Percentiles rank a stretch among this genome's conserved stretches.
These are phyloP conservation scores for Sula dactylatra DNA, from an alignment of 2,113 vertebrate species.

Conservation along the genomic window DNA sequence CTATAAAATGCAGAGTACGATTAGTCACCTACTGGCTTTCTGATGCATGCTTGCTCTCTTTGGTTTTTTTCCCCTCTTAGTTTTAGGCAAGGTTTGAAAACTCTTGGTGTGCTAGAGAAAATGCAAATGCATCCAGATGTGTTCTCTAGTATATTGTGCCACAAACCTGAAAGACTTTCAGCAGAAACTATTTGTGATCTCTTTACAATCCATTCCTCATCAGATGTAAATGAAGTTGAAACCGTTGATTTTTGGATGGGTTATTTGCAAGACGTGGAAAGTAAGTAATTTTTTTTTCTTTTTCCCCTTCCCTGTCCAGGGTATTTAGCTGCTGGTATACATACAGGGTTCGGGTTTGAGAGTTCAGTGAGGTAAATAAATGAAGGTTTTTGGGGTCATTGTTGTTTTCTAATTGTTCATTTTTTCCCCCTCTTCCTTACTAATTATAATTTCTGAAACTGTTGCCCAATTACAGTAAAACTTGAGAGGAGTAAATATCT, in stretches of 20 bases:
- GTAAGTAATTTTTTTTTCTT: slow-evolving; percentile 68
- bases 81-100: slow-evolving; percentile 88
- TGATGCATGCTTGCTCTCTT: neutral
- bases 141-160: slow-evolving; percentile 82
- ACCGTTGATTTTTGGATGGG: slow-evolving; percentile 81
- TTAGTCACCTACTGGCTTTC: neutral
- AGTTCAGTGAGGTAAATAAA: neutral
- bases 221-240: slow-evolving; percentile 47
- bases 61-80: slow-evolving; percentile 48
- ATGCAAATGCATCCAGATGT: slow-evolving; percentile 81
- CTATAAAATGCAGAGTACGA: neutral
- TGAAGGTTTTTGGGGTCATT: neutral
- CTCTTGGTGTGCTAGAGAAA: slow-evolving; percentile 87
- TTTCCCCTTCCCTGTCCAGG: neutral
- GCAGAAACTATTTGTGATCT: slow-evolving; percentile 76
- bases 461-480: neutral
- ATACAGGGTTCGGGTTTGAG: neutral
- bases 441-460: neutral
- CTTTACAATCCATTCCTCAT: slow-evolving; percentile 75
- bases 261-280: slow-evolving; percentile 85
- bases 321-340: neutral
- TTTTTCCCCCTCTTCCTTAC: neutral
- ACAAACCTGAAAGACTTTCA: slow-evolving; percentile 74
- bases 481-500: neutral
- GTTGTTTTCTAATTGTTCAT: neutral